Conservation (phyloP, 1,140 invertebrate genomes). For the Argopecten irradians region DNA sequence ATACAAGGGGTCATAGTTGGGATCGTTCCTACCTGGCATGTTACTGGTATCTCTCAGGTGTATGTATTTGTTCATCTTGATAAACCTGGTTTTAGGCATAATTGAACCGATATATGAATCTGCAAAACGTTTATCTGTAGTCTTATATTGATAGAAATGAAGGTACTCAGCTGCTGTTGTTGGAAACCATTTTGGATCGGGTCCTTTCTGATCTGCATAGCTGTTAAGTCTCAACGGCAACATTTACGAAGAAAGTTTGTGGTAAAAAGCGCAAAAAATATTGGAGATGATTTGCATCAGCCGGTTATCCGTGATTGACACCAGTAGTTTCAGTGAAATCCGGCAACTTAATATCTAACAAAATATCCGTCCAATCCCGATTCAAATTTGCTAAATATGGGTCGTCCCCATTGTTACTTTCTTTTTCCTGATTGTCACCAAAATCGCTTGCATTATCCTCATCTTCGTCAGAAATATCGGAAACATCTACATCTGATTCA, state of each 20-base stretch:
- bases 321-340: not conserved
- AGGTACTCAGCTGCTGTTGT: not conserved
- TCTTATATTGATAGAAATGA: not conserved
- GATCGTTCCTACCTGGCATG: not conserved
- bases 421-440: too few relatives aligned
- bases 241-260: not conserved
- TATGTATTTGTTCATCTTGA: not conserved
- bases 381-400: not conserved
- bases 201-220: not conserved
- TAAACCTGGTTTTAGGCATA: not conserved
- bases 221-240: not conserved
- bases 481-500: not conserved
- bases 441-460: too few relatives aligned
- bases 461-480: not conserved
- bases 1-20: not conserved
- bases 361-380: not conserved
- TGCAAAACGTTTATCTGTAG: not conserved
- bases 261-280: not conserved
- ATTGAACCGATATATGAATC: not conserved
- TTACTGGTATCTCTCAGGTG: not conserved
- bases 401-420: too few relatives aligned
- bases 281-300: not conserved
- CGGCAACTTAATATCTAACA: not conserved
- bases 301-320: not conserved
- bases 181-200: not conserved